A percentile compares a stretch with the other conserved stretches of the same genome.
These are phyloP conservation scores for Paradisaea rubra DNA, from an alignment of 2,113 vertebrate species.

Conservation along the genomic window DNA sequence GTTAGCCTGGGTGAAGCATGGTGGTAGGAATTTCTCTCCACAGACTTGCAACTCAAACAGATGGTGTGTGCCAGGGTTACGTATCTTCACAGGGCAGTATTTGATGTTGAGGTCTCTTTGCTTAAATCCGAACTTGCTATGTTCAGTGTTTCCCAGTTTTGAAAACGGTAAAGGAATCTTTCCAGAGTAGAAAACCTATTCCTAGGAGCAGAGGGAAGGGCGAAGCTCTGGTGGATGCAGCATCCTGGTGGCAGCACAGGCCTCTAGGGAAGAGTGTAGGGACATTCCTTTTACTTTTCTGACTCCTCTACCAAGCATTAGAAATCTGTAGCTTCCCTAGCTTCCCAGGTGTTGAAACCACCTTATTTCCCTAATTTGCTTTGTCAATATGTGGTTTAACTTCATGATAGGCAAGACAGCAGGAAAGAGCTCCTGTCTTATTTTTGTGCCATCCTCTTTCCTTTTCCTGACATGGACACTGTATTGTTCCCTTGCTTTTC, in stretches of 20 bases:
- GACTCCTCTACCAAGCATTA: not conserved
- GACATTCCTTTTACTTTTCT: not conserved
- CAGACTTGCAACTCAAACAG: not conserved
- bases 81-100: not conserved
- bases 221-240: not conserved
- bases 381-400: not conserved
- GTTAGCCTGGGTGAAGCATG: not conserved
- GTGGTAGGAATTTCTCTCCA: not conserved
- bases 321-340: not conserved
- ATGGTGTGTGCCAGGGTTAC: not conserved
- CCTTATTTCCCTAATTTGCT: not conserved
- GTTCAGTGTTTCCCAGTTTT: not conserved
- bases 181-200: not conserved
- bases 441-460: not conserved
- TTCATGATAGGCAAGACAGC: not conserved
- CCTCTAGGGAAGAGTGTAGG: not conserved
- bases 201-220: not conserved
- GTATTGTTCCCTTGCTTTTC: not conserved
- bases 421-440: not conserved
- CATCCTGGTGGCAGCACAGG: not conserved
- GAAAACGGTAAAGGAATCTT: not conserved
- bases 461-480: not conserved
- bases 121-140: not conserved
- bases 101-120: not conserved
- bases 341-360: not conserved